A percentile compares a stretch with the other conserved stretches of the same genome.
These are phyloP conservation scores for Leucoraja erinaceus DNA, from an alignment of 2,113 vertebrate species.

Conservation along the genomic window DNA sequence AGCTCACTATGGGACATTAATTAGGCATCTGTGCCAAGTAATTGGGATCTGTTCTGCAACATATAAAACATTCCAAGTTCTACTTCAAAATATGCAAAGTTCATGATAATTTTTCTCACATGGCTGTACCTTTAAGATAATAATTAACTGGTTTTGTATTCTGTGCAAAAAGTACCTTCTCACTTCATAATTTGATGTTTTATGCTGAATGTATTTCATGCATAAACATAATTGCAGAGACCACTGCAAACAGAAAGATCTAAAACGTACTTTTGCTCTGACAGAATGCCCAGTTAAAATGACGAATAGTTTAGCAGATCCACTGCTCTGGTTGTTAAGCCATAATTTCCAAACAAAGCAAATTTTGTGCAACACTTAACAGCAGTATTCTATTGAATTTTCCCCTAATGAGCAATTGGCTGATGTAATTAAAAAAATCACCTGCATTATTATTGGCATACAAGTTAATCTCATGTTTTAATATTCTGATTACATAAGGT, in stretches of 20 bases:
- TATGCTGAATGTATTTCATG: background rate
- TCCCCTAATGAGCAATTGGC: background rate
- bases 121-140: background rate
- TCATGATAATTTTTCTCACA: background rate
- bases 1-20: background rate
- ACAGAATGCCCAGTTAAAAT: background rate
- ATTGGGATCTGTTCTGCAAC: background rate
- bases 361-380: background rate
- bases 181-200: background rate
- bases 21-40: background rate
- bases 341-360: background rate
- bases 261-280: background rate
- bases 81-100: background rate
- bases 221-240: background rate
- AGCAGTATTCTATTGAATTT: background rate
- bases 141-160: background rate
- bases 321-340: background rate
- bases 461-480: background rate
- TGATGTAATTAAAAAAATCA: background rate
- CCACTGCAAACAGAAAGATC: background rate
- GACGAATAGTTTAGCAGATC: background rate
- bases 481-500: background rate
- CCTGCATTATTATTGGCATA: background rate
- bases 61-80: background rate
- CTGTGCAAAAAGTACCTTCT: background rate